Conservation (phyloP, 2,888 invertebrate species). For the Arrhopalites spinosus region DNA sequence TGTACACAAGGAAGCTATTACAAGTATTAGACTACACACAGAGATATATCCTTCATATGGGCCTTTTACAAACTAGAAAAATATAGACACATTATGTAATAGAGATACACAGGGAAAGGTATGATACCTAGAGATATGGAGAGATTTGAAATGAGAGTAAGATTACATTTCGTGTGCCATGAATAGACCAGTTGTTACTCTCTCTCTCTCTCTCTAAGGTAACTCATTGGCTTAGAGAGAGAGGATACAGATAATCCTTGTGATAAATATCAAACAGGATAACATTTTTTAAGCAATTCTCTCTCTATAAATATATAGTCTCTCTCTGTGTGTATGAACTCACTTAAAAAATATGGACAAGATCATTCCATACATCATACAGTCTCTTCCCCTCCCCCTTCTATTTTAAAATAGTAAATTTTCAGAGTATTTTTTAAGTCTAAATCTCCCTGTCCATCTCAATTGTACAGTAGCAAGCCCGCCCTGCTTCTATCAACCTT, state of each 20-base stretch:
- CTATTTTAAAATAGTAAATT: too few relatives aligned
- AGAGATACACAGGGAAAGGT: slow-evolving; percentile 16
- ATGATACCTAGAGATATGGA: background rate
- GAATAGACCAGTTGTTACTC: slow-evolving; percentile 33
- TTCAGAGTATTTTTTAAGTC: background rate
- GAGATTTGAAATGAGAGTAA: background rate
- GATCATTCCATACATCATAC: background rate
- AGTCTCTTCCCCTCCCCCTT: too few relatives aligned
- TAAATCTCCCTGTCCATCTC: background rate
- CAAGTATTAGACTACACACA: background rate
- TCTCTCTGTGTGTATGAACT: too few relatives aligned
- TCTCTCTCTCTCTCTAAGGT: slow-evolving; percentile 15
- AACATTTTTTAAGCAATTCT: slow-evolving; percentile 7
- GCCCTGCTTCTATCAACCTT: slow-evolving; percentile 28
- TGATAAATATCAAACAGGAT: slow-evolving; percentile 14
- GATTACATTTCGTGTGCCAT: slow-evolving; percentile 33
- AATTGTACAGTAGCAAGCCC: slow-evolving; percentile 13
- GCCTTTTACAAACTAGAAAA: background rate
- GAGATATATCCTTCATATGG: background rate
- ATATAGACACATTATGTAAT: background rate
- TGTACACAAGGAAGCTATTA: background rate
- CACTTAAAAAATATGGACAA: too few relatives aligned
- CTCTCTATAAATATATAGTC: background rate
- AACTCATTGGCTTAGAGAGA: slow-evolving; percentile 5
- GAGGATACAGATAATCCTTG: slow-evolving; percentile 1